Evolutionary conservation across 2,797 vertebrate species (phyloP).

Genomic region (Malacoraja senta): DNA sequence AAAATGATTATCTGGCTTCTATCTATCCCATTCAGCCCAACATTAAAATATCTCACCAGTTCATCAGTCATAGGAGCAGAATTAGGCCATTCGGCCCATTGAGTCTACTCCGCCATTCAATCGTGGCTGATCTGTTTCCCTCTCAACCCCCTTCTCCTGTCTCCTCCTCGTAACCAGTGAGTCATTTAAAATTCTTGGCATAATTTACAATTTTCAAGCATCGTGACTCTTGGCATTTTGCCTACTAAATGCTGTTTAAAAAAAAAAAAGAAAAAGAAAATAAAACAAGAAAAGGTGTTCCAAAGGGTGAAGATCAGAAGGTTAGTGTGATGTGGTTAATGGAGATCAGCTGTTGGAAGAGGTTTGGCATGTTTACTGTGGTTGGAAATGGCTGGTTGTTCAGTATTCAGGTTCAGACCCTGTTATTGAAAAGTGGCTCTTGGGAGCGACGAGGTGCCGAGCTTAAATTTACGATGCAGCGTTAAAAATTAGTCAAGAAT

Average conservation of each 20-base stretch:
- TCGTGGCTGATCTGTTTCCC: too few relatives aligned
- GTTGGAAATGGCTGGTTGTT: slow-evolving; percentile 27
- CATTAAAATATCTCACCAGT: neutral
- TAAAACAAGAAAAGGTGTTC: neutral
- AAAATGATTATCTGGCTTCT: neutral
- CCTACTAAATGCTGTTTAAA: neutral
- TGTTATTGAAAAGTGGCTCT: slow-evolving; percentile 23
- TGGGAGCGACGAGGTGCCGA: neutral
- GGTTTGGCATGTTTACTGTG: slow-evolving; percentile 25
- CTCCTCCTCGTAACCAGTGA: neutral
- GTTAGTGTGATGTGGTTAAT: slow-evolving; percentile 34
- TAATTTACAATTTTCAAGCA: neutral
- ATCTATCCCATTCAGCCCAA: neutral
- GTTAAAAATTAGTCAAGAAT: neutral
- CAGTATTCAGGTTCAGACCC: slow-evolving; percentile 17
- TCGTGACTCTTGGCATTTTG: neutral
- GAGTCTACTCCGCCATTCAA: too few relatives aligned
- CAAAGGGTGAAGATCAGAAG: slow-evolving; percentile 31
- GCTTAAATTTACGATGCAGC: slow-evolving; percentile 13
- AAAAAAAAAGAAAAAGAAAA: neutral
- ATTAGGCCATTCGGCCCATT: too few relatives aligned
- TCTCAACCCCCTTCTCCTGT: too few relatives aligned
- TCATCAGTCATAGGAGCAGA: too few relatives aligned
- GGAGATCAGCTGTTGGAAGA: slow-evolving; percentile 27
- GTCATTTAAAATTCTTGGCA: neutral